Percentiles rank a stretch among this genome's conserved stretches.
Conservation (phyloP, 2,113 vertebrate species). For the Gymnorhina tibicen region DNA sequence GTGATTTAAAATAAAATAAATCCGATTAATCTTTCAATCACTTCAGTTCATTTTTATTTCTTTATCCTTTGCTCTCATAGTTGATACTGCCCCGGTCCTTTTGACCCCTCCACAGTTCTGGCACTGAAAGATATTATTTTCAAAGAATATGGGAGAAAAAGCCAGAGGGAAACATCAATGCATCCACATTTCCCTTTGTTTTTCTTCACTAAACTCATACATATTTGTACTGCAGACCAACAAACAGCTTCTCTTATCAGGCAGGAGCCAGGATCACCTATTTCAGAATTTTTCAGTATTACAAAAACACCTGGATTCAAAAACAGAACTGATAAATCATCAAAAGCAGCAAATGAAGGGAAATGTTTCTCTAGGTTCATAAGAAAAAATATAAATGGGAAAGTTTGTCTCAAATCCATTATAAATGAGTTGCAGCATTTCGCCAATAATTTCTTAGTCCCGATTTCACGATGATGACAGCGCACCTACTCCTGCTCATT, state of each 20-base stretch:
- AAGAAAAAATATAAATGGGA: neutral
- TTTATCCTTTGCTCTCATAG: neutral
- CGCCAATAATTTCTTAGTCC: neutral
- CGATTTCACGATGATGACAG: neutral
- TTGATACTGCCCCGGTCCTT: neutral
- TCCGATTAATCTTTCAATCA: neutral
- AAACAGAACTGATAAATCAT: neutral
- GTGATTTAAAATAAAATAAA: neutral
- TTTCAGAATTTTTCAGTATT: neutral
- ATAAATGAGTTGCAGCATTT: neutral
- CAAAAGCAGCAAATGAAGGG: neutral
- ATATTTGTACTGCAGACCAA: neutral
- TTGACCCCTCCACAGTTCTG: neutral
- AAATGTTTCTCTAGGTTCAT: neutral
- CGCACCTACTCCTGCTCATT: neutral
- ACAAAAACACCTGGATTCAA: neutral
- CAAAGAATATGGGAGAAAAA: neutral
- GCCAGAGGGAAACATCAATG: neutral
- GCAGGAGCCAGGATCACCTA: slow-evolving; percentile 18
- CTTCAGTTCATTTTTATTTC: neutral
- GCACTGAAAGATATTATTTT: neutral
- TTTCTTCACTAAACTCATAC: neutral
- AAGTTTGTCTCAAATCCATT: neutral
- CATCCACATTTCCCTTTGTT: neutral
- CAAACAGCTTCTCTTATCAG: slow-evolving; percentile 31